phyloP scores from a whole-genome alignment of 2,797 vertebrate species.

The Clamator glandarius region DNA sequence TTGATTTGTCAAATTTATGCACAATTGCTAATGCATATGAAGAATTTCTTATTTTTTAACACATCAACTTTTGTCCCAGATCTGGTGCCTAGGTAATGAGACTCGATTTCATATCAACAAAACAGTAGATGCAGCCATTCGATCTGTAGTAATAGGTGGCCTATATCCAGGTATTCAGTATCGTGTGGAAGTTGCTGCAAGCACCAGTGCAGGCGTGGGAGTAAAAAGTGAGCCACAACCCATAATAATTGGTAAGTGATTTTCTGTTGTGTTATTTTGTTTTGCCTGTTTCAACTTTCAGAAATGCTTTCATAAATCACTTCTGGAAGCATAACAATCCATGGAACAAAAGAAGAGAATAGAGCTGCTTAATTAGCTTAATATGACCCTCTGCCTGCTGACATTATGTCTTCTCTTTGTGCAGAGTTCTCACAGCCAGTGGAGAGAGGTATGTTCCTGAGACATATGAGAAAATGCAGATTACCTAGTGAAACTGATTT shows the following conservation, averaged over 20 bases:
- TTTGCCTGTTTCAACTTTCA: background rate
- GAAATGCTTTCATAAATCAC: background rate
- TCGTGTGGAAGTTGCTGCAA: slow-evolving; percentile 94
- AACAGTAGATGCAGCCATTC: slow-evolving; percentile 96
- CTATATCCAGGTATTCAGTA: slow-evolving; percentile 95
- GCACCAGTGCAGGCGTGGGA: slow-evolving; percentile 94
- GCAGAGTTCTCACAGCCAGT: background rate
- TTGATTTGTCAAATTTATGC: background rate
- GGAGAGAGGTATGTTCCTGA: background rate
- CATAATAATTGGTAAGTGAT: slow-evolving; percentile 90
- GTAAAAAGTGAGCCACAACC: slow-evolving; percentile 95
- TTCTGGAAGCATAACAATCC: background rate
- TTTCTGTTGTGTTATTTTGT: background rate
- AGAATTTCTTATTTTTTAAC: slow-evolving; percentile 10
- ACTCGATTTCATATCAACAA: slow-evolving; percentile 98
- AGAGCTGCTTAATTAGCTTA: background rate
- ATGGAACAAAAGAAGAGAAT: background rate
- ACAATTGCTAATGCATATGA: background rate
- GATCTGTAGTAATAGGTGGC: slow-evolving; percentile 96
- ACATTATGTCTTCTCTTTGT: background rate
- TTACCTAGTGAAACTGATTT: slow-evolving; percentile 5
- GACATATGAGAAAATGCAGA: background rate
- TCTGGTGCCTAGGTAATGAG: slow-evolving; percentile 98
- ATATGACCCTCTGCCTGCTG: background rate
- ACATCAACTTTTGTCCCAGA: slow-evolving; percentile 80